phyloP scores from a whole-genome alignment of 2,888 invertebrate genomes.

The Cephalotes varians region DNA sequence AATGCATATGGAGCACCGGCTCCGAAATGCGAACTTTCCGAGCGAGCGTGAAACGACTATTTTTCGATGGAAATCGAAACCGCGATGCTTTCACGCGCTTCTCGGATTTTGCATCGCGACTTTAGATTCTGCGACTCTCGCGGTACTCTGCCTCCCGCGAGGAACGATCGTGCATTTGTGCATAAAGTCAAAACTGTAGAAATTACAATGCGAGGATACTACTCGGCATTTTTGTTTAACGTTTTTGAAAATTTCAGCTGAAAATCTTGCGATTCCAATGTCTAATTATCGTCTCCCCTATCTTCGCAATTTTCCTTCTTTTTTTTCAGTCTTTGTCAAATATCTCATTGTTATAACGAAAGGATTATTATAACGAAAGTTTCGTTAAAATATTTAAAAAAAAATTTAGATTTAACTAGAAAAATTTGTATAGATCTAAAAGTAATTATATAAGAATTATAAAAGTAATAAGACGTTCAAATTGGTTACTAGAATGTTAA shows the following conservation, averaged over 20 bases:
- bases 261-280: not conserved
- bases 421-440: too few relatives aligned
- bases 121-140: not conserved
- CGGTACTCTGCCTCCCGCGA: not conserved
- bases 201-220: not conserved
- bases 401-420: too few relatives aligned
- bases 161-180: not conserved
- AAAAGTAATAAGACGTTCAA: too few relatives aligned
- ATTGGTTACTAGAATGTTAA: too few relatives aligned
- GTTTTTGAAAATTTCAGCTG: not conserved
- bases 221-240: not conserved
- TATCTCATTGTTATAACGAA: not conserved
- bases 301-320: too few relatives aligned
- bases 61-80: slow-evolving; percentile 38
- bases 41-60: slow-evolving; percentile 28
- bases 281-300: not conserved
- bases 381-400: too few relatives aligned
- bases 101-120: slow-evolving; percentile 20
- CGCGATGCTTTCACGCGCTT: slow-evolving; percentile 38
- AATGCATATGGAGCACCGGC: slow-evolving; percentile 37
- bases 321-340: too few relatives aligned
- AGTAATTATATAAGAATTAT: too few relatives aligned
- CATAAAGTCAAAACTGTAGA: not conserved
- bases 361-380: too few relatives aligned
- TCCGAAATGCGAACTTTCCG: slow-evolving; percentile 29